Evolutionary conservation across 92 coral and sea anemone genomes (phyloP).

Genomic region (Actinernus sp.): DNA sequence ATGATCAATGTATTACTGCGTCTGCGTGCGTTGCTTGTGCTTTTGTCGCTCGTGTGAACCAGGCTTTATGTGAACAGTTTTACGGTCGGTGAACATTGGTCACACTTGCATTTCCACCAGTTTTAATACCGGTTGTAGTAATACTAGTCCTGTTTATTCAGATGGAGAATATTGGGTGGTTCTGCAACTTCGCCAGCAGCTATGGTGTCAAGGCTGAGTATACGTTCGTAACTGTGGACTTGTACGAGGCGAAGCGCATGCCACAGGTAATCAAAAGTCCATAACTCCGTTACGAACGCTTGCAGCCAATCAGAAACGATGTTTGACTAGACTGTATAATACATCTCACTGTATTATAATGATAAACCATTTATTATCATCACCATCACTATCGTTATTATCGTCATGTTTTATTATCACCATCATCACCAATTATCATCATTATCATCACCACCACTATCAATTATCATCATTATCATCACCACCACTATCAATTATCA

Average conservation of each 20-base stretch:
- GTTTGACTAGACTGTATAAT: not conserved
- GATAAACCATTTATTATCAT: too few relatives aligned
- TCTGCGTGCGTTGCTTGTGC: too few relatives aligned
- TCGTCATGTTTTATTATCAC: too few relatives aligned
- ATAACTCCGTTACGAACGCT: not conserved
- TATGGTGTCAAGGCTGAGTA: slow-evolving; percentile 76
- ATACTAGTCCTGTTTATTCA: slow-evolving; percentile 16
- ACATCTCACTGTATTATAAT: too few relatives aligned
- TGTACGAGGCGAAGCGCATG: slow-evolving; percentile 78
- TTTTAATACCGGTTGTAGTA: not conserved
- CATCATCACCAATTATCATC: too few relatives aligned
- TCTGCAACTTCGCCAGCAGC: slow-evolving; percentile 60
- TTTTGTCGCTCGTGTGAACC: too few relatives aligned
- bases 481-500: too few relatives aligned
- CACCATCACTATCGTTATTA: too few relatives aligned
- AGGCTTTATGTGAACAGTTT: too few relatives aligned
- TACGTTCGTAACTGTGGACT: slow-evolving; percentile 88
- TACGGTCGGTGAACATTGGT: not conserved
- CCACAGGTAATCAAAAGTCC: slow-evolving; percentile 63
- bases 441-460: too few relatives aligned
- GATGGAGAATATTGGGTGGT: slow-evolving; percentile 90
- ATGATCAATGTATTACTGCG: too few relatives aligned
- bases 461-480: too few relatives aligned
- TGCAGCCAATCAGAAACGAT: not conserved
- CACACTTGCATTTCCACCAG: not conserved